Base-by-base conservation (phyloP, 2,888 invertebrate species). In the Sepioteuthis lessoniana region DNA sequence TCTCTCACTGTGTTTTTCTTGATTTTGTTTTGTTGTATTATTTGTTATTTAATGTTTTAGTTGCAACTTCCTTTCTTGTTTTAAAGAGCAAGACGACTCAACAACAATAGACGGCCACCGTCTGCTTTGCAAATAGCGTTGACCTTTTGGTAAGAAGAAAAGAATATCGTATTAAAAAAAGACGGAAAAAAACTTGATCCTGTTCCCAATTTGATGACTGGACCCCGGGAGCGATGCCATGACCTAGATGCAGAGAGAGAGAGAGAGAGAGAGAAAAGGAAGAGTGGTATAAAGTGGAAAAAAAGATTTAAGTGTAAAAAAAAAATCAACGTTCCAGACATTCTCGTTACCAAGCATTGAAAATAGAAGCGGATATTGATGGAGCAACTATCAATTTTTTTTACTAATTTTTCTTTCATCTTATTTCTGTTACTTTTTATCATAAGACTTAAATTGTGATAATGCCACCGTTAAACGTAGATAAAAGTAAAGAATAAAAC, bases 31-130 rank as follows among this genome's bases (percentile, higher is more conserved):
- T 35, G n/a, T n/a, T 76, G n/a, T n/a, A 16, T 10, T 35, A 35
- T 76, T 76, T 76, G 10, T 76, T 76, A n/a, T 10, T 10, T 16
- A n/a, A n/a, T n/a, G n/a, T 76, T 10, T 16, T n/a, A 0, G n/a
- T n/a, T 10, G n/a, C n/a, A 10, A n/a, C 8, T 76, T 13, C n/a
- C 13, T 76, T 76, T 76, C n/a, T 76, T 76, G 76, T 76, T 76
- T 76, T 76, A n/a, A 76, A 76, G n/a, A 76, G 76, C 35, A 76
- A 76, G 76, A 76, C 35, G n/a, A 76, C 76, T 76, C n/a, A n/a
- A 76, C 13, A 76, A 76, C 76, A 76, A 76, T 35, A n/a, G 76
- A n/a, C 76, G 76, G n/a, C 19, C 76, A 76, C 76, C n/a, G n/a
- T 76, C 76, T n/a, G 76, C n/a, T 76, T 76, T 76, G 76, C n/a